These are phyloP conservation scores for Paradoxurus hermaphroditus DNA, from an alignment of 2,113 vertebrate species.

Conservation along the genomic window DNA sequence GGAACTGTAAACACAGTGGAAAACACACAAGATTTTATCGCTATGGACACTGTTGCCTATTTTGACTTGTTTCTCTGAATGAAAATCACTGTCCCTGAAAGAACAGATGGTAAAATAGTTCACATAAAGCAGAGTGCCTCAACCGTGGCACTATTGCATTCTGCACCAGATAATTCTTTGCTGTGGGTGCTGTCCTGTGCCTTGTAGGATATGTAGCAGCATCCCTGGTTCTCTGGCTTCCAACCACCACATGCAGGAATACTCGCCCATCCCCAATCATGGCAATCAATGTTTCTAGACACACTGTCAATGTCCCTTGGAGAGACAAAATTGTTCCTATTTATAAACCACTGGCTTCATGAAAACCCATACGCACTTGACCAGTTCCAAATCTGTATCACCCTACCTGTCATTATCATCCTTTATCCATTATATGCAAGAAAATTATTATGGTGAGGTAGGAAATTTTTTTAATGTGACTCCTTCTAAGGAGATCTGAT, in stretches of 20 bases:
- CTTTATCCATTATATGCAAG: background rate
- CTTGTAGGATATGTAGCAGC: background rate
- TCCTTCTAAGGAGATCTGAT: background rate
- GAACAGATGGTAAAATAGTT: background rate
- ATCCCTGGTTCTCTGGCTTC: background rate
- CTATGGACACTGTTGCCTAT: background rate
- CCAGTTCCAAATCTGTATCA: background rate
- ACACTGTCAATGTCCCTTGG: background rate
- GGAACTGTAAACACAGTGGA: background rate
- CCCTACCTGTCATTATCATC: background rate
- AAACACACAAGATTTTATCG: background rate
- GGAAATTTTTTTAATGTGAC: background rate
- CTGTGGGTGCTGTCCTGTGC: background rate
- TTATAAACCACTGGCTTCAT: background rate
- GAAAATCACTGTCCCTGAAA: slow-evolving; percentile 28
- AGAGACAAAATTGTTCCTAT: background rate
- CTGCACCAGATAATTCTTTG: background rate
- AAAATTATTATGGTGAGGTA: background rate
- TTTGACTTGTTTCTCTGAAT: slow-evolving; percentile 39
- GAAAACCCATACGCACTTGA: background rate
- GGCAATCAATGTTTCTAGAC: background rate
- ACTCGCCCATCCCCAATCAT: background rate
- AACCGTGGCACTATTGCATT: background rate
- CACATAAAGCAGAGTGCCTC: slow-evolving; percentile 11
- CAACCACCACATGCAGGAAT: background rate